A percentile compares a stretch with the other conserved stretches of the same genome.
These are phyloP conservation scores for Uloborus plumipes DNA, from an alignment of 2,888 invertebrate species.

Conservation along the genomic window DNA sequence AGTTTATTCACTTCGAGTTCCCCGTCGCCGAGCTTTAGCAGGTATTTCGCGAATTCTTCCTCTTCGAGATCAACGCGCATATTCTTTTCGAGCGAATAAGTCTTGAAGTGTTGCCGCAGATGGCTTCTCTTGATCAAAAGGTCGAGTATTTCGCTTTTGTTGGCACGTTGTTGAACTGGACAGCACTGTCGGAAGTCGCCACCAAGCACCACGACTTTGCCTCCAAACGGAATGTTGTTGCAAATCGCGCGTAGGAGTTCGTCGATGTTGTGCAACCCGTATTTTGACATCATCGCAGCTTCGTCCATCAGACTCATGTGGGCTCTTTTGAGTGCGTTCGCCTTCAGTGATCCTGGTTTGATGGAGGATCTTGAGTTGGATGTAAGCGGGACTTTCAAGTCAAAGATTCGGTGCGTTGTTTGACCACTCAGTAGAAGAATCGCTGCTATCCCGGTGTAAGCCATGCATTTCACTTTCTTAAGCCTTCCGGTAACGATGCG, in stretches of 20 bases:
- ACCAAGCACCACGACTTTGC: neutral
- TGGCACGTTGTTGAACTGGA: conserved; percentile 8
- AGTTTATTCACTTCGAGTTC: no score
- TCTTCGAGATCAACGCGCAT: conserved; percentile 15
- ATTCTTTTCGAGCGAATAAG: conserved; percentile 18
- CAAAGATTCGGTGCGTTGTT: no score
- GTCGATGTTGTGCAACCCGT: conserved; percentile 4
- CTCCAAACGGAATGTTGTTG: neutral
- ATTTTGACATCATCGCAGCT: neutral
- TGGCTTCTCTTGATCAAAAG: conserved; percentile 19
- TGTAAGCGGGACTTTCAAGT: no score
- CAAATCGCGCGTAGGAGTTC: neutral
- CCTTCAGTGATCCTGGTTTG: no score
- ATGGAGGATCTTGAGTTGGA: no score
- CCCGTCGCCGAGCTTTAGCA: no score
- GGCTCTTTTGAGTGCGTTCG: no score
- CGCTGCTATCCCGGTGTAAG: conserved; percentile 13
- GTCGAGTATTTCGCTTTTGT: conserved; percentile 5
- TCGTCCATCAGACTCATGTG: neutral
- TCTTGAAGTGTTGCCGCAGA: conserved; percentile 19
- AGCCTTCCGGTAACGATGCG: conserved; percentile 27
- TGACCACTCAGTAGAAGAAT: no score
- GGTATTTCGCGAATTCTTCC: conserved; percentile 18
- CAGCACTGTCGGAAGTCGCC: neutral
- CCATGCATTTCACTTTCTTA: conserved; percentile 27